A percentile compares a stretch with the other conserved stretches of the same genome.
Evolutionary conservation across 2,797 vertebrate species (phyloP).

Genomic region (Sciaenops ocellatus): DNA sequence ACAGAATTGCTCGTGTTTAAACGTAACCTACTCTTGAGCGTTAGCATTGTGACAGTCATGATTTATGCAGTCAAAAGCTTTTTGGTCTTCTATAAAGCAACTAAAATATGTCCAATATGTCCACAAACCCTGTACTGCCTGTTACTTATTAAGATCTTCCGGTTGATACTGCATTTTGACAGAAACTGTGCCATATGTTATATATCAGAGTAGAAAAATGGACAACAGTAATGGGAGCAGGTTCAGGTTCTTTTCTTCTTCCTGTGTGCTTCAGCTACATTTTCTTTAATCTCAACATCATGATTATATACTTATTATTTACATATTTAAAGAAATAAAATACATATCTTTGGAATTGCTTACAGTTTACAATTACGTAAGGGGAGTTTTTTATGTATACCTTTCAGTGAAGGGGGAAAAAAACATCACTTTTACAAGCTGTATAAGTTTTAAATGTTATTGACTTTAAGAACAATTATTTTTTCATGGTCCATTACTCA

Average conservation of each 20-base stretch:
- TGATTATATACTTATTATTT: background rate
- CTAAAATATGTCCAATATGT: background rate
- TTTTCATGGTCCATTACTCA: background rate
- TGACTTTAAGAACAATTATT: too few relatives aligned
- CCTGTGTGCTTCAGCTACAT: constrained; percentile 1
- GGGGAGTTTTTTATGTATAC: background rate
- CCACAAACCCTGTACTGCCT: background rate
- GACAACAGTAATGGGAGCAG: background rate
- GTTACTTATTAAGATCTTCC: constrained; percentile 9
- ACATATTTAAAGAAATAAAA: background rate
- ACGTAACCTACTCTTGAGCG: background rate
- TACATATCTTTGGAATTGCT: constrained; percentile 1
- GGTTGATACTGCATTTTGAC: background rate
- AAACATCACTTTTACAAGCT: too few relatives aligned
- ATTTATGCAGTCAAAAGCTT: background rate
- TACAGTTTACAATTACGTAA: background rate
- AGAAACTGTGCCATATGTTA: background rate
- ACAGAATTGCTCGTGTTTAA: too few relatives aligned
- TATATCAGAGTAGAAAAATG: background rate
- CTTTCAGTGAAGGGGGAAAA: too few relatives aligned
- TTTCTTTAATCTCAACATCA: constrained; percentile 16
- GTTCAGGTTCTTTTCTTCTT: background rate
- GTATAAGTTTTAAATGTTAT: too few relatives aligned
- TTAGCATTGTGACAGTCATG: too few relatives aligned
- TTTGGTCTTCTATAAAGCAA: background rate